Evolutionary conservation across 2,797 vertebrate species (phyloP).

Genomic region (Geotria australis): DNA sequence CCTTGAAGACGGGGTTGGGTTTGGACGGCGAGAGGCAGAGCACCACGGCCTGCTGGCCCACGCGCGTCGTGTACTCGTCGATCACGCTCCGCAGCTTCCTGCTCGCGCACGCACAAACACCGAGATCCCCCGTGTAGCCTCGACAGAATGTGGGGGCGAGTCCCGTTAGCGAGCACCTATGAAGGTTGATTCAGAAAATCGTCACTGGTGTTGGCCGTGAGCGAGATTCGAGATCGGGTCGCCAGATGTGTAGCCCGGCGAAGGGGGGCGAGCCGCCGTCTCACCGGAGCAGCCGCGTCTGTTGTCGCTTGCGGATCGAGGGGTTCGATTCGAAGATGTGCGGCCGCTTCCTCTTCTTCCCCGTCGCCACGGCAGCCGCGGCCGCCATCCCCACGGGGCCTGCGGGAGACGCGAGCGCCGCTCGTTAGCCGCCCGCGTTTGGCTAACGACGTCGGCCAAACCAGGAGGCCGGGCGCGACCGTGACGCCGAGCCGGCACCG

Average conservation of each 20-base stretch:
- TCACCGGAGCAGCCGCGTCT: slow-evolving; percentile 78
- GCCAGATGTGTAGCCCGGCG: no score
- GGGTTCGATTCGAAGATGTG: slow-evolving; percentile 98
- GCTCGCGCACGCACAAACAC: slow-evolving; percentile 1
- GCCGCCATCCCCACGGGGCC: slow-evolving; percentile 95
- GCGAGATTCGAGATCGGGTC: no score
- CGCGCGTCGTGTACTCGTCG: slow-evolving; percentile 85
- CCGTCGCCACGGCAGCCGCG: slow-evolving; percentile 78
- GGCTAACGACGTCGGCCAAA: no score
- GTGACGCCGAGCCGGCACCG: no score
- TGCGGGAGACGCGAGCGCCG: slow-evolving; percentile 6
- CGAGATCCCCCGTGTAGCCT: no score
- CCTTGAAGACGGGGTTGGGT: slow-evolving; percentile 85
- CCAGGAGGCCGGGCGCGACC: no score
- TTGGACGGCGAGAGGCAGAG: slow-evolving; percentile 90
- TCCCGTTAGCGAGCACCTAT: no score
- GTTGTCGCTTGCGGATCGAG: slow-evolving; percentile 84
- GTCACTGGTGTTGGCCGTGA: no score
- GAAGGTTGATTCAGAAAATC: no score
- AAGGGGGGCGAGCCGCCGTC: slow-evolving; percentile 3
- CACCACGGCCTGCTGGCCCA: slow-evolving; percentile 91
- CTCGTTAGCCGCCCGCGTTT: no score
- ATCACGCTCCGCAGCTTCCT: slow-evolving; percentile 79
- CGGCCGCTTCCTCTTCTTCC: slow-evolving; percentile 76
- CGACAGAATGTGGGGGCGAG: no score